These are phyloP conservation scores for Macrosteles quadrilineatus DNA, from an alignment of 1,140 invertebrate genomes.

Conservation along the genomic window DNA sequence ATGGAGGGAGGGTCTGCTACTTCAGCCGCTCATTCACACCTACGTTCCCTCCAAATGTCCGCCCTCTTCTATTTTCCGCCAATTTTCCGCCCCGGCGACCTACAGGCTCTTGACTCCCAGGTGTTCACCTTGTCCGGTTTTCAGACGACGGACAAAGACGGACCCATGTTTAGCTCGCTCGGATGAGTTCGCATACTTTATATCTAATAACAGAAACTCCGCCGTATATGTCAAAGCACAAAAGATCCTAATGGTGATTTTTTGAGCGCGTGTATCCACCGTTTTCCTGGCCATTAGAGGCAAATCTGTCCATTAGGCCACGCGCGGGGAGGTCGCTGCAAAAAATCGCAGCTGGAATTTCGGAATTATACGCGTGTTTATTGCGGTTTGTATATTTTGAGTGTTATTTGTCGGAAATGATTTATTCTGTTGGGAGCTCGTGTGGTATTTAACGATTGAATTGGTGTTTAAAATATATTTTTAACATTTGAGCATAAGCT, in stretches of 20 bases:
- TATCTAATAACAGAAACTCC: conserved; percentile 18
- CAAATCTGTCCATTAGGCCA: conserved; percentile 14
- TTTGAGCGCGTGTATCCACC: conserved; percentile 23
- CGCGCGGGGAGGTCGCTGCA: not conserved
- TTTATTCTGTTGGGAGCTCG: too few species aligned
- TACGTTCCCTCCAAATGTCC: not conserved
- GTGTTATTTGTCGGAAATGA: too few species aligned
- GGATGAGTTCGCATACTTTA: conserved; percentile 25
- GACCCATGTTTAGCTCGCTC: conserved; percentile 25
- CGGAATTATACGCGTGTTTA: conserved; percentile 10
- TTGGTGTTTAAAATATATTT: too few species aligned
- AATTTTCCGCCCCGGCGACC: conserved; percentile 12
- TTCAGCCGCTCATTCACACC: not conserved
- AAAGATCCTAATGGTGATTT: conserved; percentile 26
- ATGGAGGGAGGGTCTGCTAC: not conserved
- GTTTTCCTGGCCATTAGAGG: conserved; percentile 18
- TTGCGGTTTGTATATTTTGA: too few species aligned
- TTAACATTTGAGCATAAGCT: too few species aligned
- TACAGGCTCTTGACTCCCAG: not conserved
- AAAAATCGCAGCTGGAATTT: not conserved
- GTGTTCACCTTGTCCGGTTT: not conserved
- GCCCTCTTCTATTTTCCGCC: conserved; percentile 5
- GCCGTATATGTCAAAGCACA: conserved; percentile 1
- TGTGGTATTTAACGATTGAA: too few species aligned
- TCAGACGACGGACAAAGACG: conserved; percentile 10